Evolutionary conservation across 30 jellyfish, hydroid and myxozoan genomes (phyloP), one percentile per base, ranked within the genome.

Genomic region (Aurelia sp.): DNA sequence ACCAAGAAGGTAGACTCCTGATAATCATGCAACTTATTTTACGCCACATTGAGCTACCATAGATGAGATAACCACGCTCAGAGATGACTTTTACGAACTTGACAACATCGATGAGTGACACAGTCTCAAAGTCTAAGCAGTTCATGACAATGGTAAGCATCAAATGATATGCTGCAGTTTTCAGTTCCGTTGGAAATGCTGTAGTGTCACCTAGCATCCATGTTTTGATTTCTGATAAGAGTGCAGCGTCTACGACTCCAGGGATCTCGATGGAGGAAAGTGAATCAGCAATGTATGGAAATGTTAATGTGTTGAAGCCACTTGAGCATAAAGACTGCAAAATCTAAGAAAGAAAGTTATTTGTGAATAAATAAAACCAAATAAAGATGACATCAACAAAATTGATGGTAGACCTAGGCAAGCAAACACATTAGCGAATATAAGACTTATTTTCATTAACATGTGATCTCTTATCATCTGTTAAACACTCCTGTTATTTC

Each of bases 271-370:
- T 15, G 13, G 62, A 35, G 11, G 86, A 37, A 18, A 84, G 21
- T 60, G 93, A 80, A 17, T 84, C 81, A 19, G 86, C 66, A 37
- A 84, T 74, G 74, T 72, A 84, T 23, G 87, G 78, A 35, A 84
- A 84, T 62, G 93, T 22, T 23, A 84, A 10, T 62, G 93, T 63
- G 63, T 53, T 73, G 74, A 60, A 71, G 16, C 75, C 84, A n/a
- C 35, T 84, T 44, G 76, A 15, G 70, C 81, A 84, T 41, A 84
- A 41, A 27, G 87, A 84, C 31, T 11, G 41, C n/a, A 84, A 11
- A 55, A 84, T 70, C 93, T 84, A 52, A 0, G 47, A 57, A 35
- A 1, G 35, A 69, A 66, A 62, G 9, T 63, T 17, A 74, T 19
- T 8, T 15, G 0, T 50, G 8, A 30, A 18, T 13, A 18, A 10